Evolutionary conservation across 37 sponge, comb jelly and placozoan species (phyloP).

Genomic region (Chondrosia reniformis): DNA sequence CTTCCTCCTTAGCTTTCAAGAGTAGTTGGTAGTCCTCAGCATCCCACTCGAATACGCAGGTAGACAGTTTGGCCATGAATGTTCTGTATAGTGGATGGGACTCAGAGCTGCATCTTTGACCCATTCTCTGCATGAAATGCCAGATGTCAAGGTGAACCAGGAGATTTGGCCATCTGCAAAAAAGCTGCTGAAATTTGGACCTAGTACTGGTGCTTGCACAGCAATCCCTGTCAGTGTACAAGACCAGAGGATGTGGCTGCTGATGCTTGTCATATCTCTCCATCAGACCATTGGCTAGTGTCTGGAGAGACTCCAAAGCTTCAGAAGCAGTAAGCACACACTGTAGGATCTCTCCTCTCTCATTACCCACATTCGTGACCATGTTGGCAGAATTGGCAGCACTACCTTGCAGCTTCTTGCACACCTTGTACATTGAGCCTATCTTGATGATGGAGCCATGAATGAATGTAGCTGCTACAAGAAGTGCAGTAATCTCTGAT

Average conservation of each 20-base stretch:
- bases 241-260: neutral
- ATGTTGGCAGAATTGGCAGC: slow-evolving; percentile 33
- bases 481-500: slow-evolving; percentile 16
- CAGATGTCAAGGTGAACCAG: slow-evolving; percentile 30
- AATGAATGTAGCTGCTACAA: slow-evolving; percentile 11
- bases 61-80: slow-evolving; percentile 28
- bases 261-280: slow-evolving; percentile 3
- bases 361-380: slow-evolving; percentile 58
- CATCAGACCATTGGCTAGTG: slow-evolving; percentile 28
- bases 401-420: slow-evolving; percentile 40
- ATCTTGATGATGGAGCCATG: slow-evolving; percentile 38
- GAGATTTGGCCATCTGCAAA: slow-evolving; percentile 7
- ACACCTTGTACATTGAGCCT: slow-evolving; percentile 43
- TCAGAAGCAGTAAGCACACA: slow-evolving; percentile 28
- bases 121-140: slow-evolving; percentile 52
- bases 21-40: slow-evolving; percentile 9
- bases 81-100: slow-evolving; percentile 43
- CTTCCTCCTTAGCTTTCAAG: slow-evolving; percentile 2
- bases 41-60: slow-evolving; percentile 41
- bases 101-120: slow-evolving; percentile 25
- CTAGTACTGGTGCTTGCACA: neutral
- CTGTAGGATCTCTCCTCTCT: slow-evolving; percentile 46
- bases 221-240: slow-evolving; percentile 49
- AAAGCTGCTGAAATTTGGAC: slow-evolving; percentile 10
- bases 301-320: neutral